phyloP scores from a whole-genome alignment of 2,888 invertebrate species.

The Habrosyne pyritoides region DNA sequence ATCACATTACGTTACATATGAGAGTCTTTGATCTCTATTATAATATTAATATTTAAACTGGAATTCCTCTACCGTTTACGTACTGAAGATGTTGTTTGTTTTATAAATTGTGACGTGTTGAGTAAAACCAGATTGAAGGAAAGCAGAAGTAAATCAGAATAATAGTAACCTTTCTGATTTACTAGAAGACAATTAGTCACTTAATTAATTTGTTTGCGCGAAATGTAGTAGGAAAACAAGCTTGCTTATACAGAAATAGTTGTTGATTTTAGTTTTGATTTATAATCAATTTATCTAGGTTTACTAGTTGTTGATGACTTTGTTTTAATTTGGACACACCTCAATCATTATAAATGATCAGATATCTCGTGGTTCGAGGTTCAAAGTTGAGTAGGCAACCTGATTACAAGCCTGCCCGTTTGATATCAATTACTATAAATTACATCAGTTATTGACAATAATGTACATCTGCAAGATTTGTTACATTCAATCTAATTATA shows the following conservation, averaged over 20 bases:
- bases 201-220: neutral
- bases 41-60: neutral
- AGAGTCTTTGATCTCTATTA: neutral
- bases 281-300: neutral
- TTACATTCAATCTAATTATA: no score
- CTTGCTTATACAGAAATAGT: no score
- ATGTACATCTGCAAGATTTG: neutral
- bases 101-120: no score
- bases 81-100: no score
- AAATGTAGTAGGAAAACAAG: no score
- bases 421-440: neutral
- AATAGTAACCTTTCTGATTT: neutral
- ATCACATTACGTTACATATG: neutral
- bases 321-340: neutral
- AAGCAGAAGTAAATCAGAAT: no score
- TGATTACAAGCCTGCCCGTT: neutral
- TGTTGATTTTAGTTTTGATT: no score
- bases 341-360: neutral
- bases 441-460: neutral
- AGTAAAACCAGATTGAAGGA: neutral
- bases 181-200: neutral
- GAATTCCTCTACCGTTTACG: neutral
- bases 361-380: neutral
- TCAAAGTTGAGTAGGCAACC: slow-evolving; percentile 9
- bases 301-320: neutral